Conservation (phyloP, 2,888 invertebrate genomes). For the Notocelia uddmanniana region DNA sequence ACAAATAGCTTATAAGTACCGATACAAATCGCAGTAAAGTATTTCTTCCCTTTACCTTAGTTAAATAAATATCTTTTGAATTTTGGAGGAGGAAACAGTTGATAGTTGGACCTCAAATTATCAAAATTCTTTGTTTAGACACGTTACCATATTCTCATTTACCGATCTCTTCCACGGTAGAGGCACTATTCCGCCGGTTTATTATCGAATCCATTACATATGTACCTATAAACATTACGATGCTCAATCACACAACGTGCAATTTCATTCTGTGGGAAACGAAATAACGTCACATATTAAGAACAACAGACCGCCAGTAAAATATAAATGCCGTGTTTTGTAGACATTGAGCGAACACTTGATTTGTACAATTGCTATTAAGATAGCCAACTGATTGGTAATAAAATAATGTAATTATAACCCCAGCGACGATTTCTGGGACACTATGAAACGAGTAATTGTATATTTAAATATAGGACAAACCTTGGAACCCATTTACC, state of each 20-base stretch:
- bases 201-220: not conserved
- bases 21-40: too few species aligned
- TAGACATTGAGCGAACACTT: slow-evolving; percentile 14
- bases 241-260: not conserved
- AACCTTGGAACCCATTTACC: not conserved
- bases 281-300: slow-evolving; percentile 20
- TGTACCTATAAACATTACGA: not conserved
- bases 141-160: too few species aligned
- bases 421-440: slow-evolving; percentile 9
- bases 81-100: not conserved
- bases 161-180: too few species aligned
- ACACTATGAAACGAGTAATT: slow-evolving; percentile 9
- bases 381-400: slow-evolving; percentile 26
- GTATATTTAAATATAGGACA: slow-evolving; percentile 25
- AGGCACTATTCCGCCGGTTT: not conserved
- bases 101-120: not conserved
- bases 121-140: too few species aligned
- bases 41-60: too few species aligned
- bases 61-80: too few species aligned
- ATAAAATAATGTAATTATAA: slow-evolving; percentile 32
- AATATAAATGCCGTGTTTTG: slow-evolving; percentile 4
- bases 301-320: slow-evolving; percentile 11
- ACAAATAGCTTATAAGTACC: too few species aligned
- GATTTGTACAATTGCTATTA: slow-evolving; percentile 30
- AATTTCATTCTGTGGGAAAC: slow-evolving; percentile 18